These are phyloP conservation scores for Antheraea mylitta DNA, from an alignment of 1,140 invertebrate species.

Conservation along the genomic window DNA sequence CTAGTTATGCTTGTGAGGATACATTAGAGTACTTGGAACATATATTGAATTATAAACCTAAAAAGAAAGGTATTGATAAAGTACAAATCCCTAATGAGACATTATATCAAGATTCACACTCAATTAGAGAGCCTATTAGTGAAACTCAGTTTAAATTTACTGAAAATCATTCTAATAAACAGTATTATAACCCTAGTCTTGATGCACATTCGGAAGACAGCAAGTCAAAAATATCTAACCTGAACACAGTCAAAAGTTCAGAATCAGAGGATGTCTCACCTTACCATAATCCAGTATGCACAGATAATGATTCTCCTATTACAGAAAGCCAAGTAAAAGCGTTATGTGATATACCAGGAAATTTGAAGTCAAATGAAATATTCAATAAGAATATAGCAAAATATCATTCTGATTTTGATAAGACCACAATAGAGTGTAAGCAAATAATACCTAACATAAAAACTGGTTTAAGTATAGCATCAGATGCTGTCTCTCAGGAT, in stretches of 20 bases:
- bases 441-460: no score
- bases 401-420: no score
- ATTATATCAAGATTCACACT: not conserved
- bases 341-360: not conserved
- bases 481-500: no score
- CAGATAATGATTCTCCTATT: not conserved
- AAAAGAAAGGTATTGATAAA: not conserved
- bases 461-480: no score
- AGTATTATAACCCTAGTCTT: no score
- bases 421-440: no score
- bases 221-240: not conserved
- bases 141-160: no score
- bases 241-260: no score
- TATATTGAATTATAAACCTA: constrained; percentile 37
- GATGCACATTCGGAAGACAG: not conserved
- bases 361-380: not conserved
- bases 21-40: constrained; percentile 35
- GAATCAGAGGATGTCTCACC: no score
- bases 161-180: no score
- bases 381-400: no score
- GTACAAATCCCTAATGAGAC: constrained; percentile 7
- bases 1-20: constrained; percentile 36
- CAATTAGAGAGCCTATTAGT: no score
- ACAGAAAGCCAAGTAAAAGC: not conserved
- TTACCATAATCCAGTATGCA: not conserved